Percentiles rank a stretch among this genome's conserved stretches.
Evolutionary conservation across 1,140 invertebrate genomes (phyloP).

Genomic region (Heliconius nattereri): DNA sequence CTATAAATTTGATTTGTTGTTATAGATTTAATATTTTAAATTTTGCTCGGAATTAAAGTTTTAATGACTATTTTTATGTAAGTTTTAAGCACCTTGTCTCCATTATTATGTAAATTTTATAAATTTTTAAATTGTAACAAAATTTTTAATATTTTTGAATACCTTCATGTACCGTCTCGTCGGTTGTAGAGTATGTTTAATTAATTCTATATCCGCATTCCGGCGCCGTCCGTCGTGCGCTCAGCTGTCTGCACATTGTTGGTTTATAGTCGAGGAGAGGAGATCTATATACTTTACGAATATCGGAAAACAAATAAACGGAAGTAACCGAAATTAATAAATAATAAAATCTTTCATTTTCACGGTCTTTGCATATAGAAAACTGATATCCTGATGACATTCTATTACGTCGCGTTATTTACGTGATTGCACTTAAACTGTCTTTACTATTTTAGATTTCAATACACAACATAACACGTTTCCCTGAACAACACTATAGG

Average conservation of each 20-base stretch:
- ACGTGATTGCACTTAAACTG: background rate
- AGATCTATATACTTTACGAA: background rate
- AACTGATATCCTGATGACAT: background rate
- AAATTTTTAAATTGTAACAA: too few species aligned
- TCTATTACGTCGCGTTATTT: background rate
- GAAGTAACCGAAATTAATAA: too few species aligned
- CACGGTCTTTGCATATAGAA: background rate
- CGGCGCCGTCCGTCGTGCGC: background rate
- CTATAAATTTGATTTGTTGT: too few species aligned
- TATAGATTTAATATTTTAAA: too few species aligned
- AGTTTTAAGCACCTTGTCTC: too few species aligned
- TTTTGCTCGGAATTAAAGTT: too few species aligned
- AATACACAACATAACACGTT: background rate
- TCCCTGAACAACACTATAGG: background rate
- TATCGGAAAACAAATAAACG: too few species aligned
- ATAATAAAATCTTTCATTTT: too few species aligned
- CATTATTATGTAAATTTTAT: too few species aligned
- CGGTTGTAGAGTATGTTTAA: slow-evolving; percentile 16
- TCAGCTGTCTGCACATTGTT: slow-evolving; percentile 20
- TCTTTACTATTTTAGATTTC: background rate
- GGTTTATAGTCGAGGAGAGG: background rate
- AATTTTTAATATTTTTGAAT: too few species aligned
- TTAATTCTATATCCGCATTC: slow-evolving; percentile 22
- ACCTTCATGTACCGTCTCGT: too few species aligned
- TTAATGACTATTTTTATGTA: too few species aligned